Conservation (phyloP, 2,888 invertebrate genomes). For the Parnassius glacialis region DNA sequence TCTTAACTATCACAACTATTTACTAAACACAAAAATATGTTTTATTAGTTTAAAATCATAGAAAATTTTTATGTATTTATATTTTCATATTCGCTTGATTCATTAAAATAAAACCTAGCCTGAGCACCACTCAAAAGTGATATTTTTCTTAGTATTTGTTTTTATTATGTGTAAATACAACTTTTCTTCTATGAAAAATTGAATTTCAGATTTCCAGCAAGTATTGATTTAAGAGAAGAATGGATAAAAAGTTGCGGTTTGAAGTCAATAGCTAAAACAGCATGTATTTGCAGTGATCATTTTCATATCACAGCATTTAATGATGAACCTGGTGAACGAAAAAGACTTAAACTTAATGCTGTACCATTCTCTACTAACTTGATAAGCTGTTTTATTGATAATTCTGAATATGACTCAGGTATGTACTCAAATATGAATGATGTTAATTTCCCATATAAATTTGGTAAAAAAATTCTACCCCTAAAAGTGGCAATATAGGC, state of each 20-base stretch:
- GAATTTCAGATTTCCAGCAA: conserved; percentile 1
- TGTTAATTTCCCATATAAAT: no score
- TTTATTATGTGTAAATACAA: background rate
- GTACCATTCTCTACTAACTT: background rate
- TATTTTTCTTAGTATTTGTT: no score
- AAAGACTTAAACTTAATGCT: background rate
- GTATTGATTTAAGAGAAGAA: background rate
- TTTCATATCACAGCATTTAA: background rate
- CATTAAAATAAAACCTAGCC: no score
- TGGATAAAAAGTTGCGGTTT: conserved; percentile 1
- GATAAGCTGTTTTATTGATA: background rate
- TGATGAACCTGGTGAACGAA: conserved; percentile 1
- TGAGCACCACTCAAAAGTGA: no score
- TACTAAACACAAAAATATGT: no score
- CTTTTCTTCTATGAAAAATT: background rate
- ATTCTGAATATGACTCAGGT: conserved; percentile 1
- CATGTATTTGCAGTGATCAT: conserved; percentile 4
- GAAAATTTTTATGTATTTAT: no score
- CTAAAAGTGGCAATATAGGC: no score
- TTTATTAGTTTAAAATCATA: no score
- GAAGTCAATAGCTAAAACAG: background rate
- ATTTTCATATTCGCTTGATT: no score
- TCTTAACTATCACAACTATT: no score
- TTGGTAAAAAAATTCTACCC: no score
- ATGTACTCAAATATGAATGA: background rate